Conservation (phyloP, 2,797 vertebrate species). For the Astyanax mexicanus region DNA sequence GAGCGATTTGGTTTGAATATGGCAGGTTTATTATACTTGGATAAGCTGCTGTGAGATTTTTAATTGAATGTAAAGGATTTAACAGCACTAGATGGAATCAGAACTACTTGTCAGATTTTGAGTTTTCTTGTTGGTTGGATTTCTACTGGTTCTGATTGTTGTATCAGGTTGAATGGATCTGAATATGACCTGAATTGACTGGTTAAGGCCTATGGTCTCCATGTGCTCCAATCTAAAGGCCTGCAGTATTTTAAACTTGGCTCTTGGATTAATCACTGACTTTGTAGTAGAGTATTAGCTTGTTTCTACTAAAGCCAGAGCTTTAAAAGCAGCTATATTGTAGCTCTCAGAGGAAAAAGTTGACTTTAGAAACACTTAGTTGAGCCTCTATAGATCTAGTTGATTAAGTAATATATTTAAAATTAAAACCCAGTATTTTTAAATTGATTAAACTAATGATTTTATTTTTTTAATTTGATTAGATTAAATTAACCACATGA, state of each 20-base stretch:
- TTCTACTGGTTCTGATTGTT: too few relatives aligned
- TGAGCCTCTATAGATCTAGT: not conserved
- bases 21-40: slow-evolving; percentile 7
- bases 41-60: not conserved
- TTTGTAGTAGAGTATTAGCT: not conserved
- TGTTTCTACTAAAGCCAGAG: not conserved
- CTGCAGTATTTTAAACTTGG: not conserved
- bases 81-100: too few relatives aligned
- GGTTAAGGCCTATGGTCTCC: too few relatives aligned
- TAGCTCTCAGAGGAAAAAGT: not conserved
- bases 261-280: slow-evolving; percentile 9
- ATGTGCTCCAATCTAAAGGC: not conserved
- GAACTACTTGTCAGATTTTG: too few relatives aligned
- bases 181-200: too few relatives aligned
- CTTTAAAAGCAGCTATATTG: not conserved
- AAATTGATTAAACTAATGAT: not conserved
- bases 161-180: too few relatives aligned
- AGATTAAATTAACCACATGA: too few relatives aligned
- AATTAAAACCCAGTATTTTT: too few relatives aligned
- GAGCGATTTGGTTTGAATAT: not conserved
- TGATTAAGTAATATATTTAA: too few relatives aligned
- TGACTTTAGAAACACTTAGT: not conserved
- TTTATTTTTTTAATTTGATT: not conserved
- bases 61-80: not conserved
- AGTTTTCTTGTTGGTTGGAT: too few relatives aligned